A percentile compares a stretch with the other conserved stretches of the same genome.
These are phyloP conservation scores for Drosophila setosimentum DNA, from an alignment of 2,888 invertebrate genomes.

Conservation along the genomic window DNA sequence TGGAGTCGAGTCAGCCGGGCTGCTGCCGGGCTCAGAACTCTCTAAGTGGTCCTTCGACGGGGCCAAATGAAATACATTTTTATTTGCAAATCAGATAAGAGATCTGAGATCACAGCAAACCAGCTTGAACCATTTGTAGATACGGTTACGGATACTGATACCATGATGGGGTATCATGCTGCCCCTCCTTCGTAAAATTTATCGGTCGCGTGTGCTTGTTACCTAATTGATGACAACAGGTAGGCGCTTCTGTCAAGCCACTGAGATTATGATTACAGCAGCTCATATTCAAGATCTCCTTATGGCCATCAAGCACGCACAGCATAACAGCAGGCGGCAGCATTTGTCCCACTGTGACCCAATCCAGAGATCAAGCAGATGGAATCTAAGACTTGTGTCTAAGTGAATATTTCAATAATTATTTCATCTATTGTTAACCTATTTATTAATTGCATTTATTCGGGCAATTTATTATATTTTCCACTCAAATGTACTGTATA, in stretches of 20 bases:
- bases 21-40: conserved; percentile 17
- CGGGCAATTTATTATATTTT: neutral
- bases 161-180: conserved; percentile 13
- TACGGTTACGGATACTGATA: conserved; percentile 24
- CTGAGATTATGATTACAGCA: conserved; percentile 44
- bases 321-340: conserved; percentile 59
- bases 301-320: conserved; percentile 71
- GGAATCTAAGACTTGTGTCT: neutral
- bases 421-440: neutral
- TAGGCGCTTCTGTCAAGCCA: conserved; percentile 82
- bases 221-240: conserved; percentile 85
- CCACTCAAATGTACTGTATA: neutral
- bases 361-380: conserved; percentile 11
- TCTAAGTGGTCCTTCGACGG: conserved; percentile 31
- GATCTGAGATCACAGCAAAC: conserved; percentile 58
- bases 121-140: conserved; percentile 52
- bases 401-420: neutral
- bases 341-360: conserved; percentile 30
- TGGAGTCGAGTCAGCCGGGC: conserved; percentile 23
- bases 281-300: conserved; percentile 40
- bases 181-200: conserved; percentile 63
- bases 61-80: conserved; percentile 69
- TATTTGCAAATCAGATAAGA: conserved; percentile 79
- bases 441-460: neutral
- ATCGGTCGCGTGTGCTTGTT: conserved; percentile 84